Evolutionary conservation across 1,140 invertebrate genomes (phyloP).

Genomic region (Yoshiicerus persimilis): DNA sequence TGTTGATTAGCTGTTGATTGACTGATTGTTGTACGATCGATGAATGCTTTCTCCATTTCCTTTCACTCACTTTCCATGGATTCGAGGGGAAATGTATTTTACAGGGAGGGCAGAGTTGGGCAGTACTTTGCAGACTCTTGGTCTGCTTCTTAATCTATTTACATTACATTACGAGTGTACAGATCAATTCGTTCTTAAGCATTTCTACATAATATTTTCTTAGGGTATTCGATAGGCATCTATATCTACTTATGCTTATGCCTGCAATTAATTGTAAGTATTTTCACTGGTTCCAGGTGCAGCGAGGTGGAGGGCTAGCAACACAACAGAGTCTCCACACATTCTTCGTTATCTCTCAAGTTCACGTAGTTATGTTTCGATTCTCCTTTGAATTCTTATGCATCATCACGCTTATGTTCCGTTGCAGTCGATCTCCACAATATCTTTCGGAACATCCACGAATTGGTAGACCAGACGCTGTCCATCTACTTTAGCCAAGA

Average conservation of each 20-base stretch:
- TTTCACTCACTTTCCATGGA: neutral
- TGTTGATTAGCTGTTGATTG: slow-evolving; percentile 19
- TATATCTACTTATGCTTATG: neutral
- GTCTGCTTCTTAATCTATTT: neutral
- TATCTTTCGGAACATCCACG: slow-evolving; percentile 97
- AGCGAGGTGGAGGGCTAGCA: neutral
- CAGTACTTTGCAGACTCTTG: neutral
- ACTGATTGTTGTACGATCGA: slow-evolving; percentile 22
- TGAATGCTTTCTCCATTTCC: slow-evolving; percentile 2
- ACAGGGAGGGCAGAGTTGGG: neutral
- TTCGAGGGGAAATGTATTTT: neutral
- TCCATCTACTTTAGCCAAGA: slow-evolving; percentile 98
- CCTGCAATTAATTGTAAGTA: neutral
- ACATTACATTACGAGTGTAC: neutral
- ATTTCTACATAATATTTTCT: neutral
- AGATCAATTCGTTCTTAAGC: slow-evolving; percentile 2
- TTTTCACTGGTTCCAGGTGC: neutral
- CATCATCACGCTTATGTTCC: slow-evolving; percentile 68
- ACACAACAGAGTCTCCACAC: neutral
- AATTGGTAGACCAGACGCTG: slow-evolving; percentile 99
- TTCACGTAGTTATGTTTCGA: neutral
- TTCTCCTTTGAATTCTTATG: neutral
- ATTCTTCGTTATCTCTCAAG: neutral
- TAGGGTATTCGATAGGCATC: neutral
- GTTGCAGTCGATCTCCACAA: slow-evolving; percentile 94